These are phyloP conservation scores for Eudemis profundana DNA, from an alignment of 2,888 invertebrate genomes.

Conservation along the genomic window DNA sequence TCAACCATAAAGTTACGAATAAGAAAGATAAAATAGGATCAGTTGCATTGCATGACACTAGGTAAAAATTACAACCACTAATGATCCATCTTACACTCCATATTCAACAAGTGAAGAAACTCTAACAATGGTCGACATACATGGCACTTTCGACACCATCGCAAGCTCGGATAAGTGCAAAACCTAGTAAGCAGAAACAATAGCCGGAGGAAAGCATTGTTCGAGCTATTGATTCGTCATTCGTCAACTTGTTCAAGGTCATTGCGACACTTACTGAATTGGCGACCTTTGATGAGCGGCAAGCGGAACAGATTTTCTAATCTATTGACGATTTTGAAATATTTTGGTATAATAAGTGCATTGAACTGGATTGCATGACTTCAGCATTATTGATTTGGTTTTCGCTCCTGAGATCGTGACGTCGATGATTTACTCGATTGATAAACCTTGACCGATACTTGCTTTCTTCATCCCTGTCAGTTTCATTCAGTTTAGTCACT, in stretches of 20 bases:
- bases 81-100: neutral
- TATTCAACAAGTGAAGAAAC: conserved; percentile 30
- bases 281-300: conserved; percentile 22
- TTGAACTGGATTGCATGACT: neutral
- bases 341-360: neutral
- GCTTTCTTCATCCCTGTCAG: too few relatives aligned
- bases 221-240: conserved; percentile 40
- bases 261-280: conserved; percentile 34
- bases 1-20: too few relatives aligned
- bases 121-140: conserved; percentile 29
- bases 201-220: conserved; percentile 43
- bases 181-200: conserved; percentile 42
- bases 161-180: conserved; percentile 39
- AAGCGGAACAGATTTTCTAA: conserved; percentile 26
- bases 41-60: neutral
- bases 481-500: too few relatives aligned
- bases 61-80: neutral
- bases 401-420: neutral
- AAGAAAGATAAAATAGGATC: too few relatives aligned
- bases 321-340: conserved; percentile 29
- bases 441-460: too few relatives aligned
- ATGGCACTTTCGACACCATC: conserved; percentile 39
- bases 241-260: conserved; percentile 41
- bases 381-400: neutral
- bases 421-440: too few relatives aligned